Evolutionary conservation across 2,888 invertebrate genomes (phyloP).

Genomic region (Prenolepis imparis): DNA sequence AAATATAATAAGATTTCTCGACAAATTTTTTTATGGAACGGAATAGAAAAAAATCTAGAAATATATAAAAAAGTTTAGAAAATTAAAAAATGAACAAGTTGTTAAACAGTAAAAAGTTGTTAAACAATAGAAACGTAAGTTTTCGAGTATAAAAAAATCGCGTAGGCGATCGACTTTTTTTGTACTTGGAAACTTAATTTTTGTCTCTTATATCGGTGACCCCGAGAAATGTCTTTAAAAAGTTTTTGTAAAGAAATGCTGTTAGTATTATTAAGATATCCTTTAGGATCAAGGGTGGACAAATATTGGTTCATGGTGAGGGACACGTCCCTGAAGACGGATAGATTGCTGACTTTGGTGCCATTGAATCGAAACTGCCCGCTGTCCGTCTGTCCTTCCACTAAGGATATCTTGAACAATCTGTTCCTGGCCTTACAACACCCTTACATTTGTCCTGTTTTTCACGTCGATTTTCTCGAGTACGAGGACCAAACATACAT

Average conservation of each 20-base stretch:
- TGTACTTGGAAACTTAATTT: neutral
- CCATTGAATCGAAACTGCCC: slow-evolving; percentile 90
- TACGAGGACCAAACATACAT: slow-evolving; percentile 87
- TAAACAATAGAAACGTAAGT: no score
- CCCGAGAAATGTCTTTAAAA: neutral
- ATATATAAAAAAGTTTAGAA: neutral
- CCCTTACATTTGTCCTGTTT: slow-evolving; percentile 96
- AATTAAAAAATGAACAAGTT: slow-evolving; percentile 3
- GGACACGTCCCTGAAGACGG: slow-evolving; percentile 93
- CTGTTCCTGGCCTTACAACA: slow-evolving; percentile 95
- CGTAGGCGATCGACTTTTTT: neutral
- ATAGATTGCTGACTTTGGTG: slow-evolving; percentile 92
- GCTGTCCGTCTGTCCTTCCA: slow-evolving; percentile 90
- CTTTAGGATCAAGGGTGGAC: slow-evolving; percentile 91
- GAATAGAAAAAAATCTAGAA: no score
- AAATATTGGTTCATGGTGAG: slow-evolving; percentile 97
- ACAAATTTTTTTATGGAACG: neutral
- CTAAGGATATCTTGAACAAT: slow-evolving; percentile 91
- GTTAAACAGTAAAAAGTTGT: neutral
- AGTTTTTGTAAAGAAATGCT: neutral
- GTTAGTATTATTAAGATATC: neutral
- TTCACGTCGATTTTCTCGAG: slow-evolving; percentile 92
- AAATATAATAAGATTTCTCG: neutral
- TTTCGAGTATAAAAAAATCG: neutral
- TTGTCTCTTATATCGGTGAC: neutral